phyloP scores from a whole-genome alignment of 2,113 vertebrate species.

The Natator depressus region DNA sequence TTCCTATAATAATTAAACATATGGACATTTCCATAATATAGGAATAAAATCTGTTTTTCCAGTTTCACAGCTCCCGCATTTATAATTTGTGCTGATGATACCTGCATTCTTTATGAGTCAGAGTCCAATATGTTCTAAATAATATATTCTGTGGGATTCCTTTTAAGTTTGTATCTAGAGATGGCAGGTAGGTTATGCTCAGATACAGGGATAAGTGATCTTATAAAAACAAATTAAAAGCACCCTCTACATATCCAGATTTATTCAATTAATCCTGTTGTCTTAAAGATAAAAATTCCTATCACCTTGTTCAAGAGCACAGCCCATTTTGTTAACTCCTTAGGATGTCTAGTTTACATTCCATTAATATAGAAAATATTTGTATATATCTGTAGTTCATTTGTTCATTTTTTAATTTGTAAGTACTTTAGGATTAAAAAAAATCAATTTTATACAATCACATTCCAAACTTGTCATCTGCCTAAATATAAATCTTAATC shows the following conservation, averaged over 20 bases:
- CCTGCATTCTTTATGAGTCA: not conserved
- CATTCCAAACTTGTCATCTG: not conserved
- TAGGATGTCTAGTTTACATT: not conserved
- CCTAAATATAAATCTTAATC: not conserved
- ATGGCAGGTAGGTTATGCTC: not conserved
- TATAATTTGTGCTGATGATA: not conserved
- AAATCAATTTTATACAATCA: not conserved
- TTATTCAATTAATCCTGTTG: not conserved
- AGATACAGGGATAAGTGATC: not conserved
- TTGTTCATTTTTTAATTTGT: not conserved
- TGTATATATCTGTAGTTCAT: not conserved
- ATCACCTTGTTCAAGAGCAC: not conserved
- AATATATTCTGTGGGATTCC: not conserved
- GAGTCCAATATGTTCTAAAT: not conserved
- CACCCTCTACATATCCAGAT: rapidly evolving
- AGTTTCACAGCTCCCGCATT: not conserved
- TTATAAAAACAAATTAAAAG: not conserved
- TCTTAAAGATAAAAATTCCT: not conserved
- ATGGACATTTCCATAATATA: not conserved
- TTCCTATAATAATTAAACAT: not conserved
- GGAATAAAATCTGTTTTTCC: not conserved
- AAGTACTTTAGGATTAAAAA: not conserved
- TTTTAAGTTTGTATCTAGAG: not conserved
- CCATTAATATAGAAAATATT: not conserved
- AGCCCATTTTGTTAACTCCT: not conserved